Evolutionary conservation across 92 coral and sea anemone genomes (phyloP), one percentile per base, ranked within the genome.

Genomic region (Nematostella vectensis): DNA sequence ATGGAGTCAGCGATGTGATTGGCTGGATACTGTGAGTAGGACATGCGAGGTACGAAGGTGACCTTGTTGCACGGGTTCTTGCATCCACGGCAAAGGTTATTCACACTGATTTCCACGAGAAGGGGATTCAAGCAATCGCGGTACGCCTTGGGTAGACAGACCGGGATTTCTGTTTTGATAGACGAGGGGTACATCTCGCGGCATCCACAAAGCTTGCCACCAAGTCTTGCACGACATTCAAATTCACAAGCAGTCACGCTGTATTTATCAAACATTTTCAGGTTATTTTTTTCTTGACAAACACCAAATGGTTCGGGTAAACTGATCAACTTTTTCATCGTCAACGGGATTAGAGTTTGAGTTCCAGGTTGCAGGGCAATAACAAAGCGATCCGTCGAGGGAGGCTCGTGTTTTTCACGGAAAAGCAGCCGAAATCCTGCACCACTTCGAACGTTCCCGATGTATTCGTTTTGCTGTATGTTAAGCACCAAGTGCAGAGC

Each of bases 361-460:
- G 61, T 30, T 25, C 61, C 61, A 9, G 61, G 61, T 43, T 58
- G 63, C 3, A 58, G 47, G 15, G 63, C 63, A 25, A 58, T 58
- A 10, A 43, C 53, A 37, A 43, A 58, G 23, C 54, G 57, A 28
- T 61, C 67, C 1, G 67, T 44, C 27, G 55, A 43, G 2, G 67
- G 31, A 0, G 67, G 67, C 23, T 61, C 67, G 57, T 61, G 67
- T 6, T 47, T 49, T 28, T 61, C 67, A 0, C 56, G 30, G 67
- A 61, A 61, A 8, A 61, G 27, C 22, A 47, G 10, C 20, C 67
- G 67, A 31, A 61, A 43, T 4, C 67, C 67, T 11, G 67, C 67
- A 17, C 67, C 67, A 33, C 67, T 61, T 1, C 67, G 57, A 25
- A 61, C 11, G 25, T 61, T 61, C 21, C 67, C 67, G 40, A 61